phyloP scores from a whole-genome alignment of 2,888 invertebrate species.

The Clunio marinus region DNA sequence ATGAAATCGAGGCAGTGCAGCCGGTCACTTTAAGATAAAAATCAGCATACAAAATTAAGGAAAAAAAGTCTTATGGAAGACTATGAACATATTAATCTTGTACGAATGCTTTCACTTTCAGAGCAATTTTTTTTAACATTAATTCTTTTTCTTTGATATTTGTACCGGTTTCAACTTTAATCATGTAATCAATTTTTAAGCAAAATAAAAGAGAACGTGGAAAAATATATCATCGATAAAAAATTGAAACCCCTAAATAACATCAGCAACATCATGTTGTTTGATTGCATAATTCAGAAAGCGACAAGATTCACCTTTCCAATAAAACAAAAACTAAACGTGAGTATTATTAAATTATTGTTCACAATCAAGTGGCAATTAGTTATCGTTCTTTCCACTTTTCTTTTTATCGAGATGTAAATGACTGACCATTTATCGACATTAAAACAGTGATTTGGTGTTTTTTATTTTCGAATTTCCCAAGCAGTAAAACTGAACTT shows the following conservation, averaged over 20 bases:
- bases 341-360: not conserved
- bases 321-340: no score
- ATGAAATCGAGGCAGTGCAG: no score
- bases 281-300: not conserved
- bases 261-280: not conserved
- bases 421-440: not conserved
- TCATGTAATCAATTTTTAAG: no score
- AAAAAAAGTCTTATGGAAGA: no score
- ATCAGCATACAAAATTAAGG: no score
- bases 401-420: not conserved
- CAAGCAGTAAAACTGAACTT: not conserved
- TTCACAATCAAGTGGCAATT: slow-evolving; percentile 1
- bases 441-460: not conserved
- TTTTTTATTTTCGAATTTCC: not conserved
- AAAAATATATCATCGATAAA: not conserved
- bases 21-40: no score
- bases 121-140: no score
- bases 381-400: not conserved
- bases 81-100: no score
- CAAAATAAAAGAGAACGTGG: not conserved
- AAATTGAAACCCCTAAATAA: not conserved
- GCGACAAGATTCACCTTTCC: no score
- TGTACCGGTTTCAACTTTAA: no score
- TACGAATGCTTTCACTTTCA: no score
- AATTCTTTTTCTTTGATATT: no score